Conservation (phyloP, 2,797 vertebrate genomes). For the Phoebastria nigripes region DNA sequence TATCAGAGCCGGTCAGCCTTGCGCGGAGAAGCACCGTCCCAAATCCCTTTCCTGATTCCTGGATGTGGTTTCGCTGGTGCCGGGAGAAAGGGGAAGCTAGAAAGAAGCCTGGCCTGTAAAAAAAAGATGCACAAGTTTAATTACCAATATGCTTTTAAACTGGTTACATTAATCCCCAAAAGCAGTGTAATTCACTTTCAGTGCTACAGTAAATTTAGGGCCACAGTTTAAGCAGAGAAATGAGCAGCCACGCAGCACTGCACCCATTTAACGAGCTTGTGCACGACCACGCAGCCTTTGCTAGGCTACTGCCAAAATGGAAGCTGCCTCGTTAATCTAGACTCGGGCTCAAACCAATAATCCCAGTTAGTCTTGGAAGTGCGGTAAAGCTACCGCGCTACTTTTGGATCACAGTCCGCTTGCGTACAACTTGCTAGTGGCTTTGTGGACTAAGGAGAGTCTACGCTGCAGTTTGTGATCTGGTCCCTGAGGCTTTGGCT, state of each 20-base stretch:
- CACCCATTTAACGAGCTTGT: not conserved
- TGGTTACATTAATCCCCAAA: accelerated
- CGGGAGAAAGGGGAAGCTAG: not conserved
- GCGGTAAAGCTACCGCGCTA: accelerated
- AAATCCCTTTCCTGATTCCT: not conserved
- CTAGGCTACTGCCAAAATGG: not conserved
- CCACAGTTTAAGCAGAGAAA: not conserved
- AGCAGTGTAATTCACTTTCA: too few species aligned
- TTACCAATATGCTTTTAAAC: not conserved
- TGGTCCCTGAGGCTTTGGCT: not conserved
- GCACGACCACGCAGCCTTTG: not conserved
- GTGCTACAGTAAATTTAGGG: not conserved
- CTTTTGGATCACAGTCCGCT: not conserved
- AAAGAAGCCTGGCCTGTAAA: not conserved
- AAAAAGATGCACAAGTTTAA: not conserved
- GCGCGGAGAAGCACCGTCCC: not conserved
- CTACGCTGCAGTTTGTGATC: not conserved
- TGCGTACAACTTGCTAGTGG: accelerated
- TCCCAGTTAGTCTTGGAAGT: not conserved
- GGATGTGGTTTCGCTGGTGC: not conserved
- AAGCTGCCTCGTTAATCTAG: not conserved
- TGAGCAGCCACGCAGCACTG: not conserved
- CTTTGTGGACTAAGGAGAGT: not conserved
- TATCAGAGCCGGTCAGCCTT: not conserved
- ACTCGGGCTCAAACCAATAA: not conserved